phyloP scores from a whole-genome alignment of 2,113 vertebrate species.

The Psilopogon haemacephalus region DNA sequence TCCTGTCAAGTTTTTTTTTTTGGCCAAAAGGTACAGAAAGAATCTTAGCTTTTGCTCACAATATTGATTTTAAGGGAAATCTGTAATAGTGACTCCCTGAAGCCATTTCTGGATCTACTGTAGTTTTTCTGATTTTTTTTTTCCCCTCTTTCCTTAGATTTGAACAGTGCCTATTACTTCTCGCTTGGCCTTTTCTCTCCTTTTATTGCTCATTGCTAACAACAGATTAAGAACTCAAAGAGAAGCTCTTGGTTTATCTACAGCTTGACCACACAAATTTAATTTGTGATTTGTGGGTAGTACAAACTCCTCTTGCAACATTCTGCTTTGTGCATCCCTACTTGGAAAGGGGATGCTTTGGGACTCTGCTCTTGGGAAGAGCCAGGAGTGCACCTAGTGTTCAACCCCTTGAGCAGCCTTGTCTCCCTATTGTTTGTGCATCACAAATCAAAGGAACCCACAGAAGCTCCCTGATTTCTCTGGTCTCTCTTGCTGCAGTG shows the following conservation, averaged over 20 bases:
- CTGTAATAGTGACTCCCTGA: slow-evolving; percentile 16
- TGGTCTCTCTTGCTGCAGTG: neutral
- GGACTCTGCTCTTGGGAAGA: neutral
- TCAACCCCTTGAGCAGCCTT: neutral
- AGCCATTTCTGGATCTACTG: slow-evolving; percentile 25
- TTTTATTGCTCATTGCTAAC: neutral
- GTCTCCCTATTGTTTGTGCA: neutral
- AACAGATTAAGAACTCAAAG: neutral
- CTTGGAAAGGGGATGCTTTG: neutral
- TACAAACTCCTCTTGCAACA: neutral
- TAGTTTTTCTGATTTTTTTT: neutral
- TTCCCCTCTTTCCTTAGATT: slow-evolving; percentile 1
- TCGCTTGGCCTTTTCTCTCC: slow-evolving; percentile 16
- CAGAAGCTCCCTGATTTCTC: neutral
- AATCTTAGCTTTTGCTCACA: neutral
- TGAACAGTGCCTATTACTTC: neutral
- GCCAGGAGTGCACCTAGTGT: neutral
- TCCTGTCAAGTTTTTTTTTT: neutral
- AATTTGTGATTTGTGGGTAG: neutral
- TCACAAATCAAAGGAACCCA: neutral
- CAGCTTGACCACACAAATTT: neutral
- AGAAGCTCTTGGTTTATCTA: neutral
- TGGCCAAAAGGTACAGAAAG: neutral
- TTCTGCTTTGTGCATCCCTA: neutral
- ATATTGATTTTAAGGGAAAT: slow-evolving; percentile 24